Evolutionary conservation across 2,888 invertebrate genomes (phyloP).

Genomic region (Rutpela maculata): DNA sequence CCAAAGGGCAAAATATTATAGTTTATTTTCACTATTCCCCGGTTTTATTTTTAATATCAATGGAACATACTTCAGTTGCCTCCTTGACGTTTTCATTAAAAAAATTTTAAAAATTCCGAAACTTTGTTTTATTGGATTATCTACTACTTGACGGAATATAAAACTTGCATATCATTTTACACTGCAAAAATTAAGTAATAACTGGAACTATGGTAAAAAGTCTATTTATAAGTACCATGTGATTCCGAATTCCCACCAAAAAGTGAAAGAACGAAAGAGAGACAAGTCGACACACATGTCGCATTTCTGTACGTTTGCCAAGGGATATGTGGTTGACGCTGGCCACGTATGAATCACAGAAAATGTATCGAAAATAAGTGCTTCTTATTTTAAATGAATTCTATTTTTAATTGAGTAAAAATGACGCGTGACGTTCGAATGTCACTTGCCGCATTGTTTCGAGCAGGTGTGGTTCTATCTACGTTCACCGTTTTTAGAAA

Average conservation of each 20-base stretch:
- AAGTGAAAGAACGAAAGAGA: background rate
- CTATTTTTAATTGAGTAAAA: constrained; percentile 16
- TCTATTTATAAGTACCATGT: no score
- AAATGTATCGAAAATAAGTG: constrained; percentile 7
- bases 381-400: background rate
- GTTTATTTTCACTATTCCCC: no score
- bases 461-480: constrained; percentile 2
- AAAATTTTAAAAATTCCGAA: no score
- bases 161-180: no score
- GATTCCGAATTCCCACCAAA: background rate
- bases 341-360: constrained; percentile 11
- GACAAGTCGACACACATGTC: constrained; percentile 9
- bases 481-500: background rate
- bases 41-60: no score
- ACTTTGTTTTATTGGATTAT: no score
- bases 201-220: no score
- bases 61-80: no score
- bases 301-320: constrained; percentile 7
- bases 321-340: constrained; percentile 4
- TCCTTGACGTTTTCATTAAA: no score
- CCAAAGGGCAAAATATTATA: no score
- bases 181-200: no score
- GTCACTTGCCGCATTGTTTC: background rate
- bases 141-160: no score
- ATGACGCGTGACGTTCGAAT: background rate